Base-by-base conservation (phyloP, 2,888 invertebrate genomes). In the Unio pictorum region DNA sequence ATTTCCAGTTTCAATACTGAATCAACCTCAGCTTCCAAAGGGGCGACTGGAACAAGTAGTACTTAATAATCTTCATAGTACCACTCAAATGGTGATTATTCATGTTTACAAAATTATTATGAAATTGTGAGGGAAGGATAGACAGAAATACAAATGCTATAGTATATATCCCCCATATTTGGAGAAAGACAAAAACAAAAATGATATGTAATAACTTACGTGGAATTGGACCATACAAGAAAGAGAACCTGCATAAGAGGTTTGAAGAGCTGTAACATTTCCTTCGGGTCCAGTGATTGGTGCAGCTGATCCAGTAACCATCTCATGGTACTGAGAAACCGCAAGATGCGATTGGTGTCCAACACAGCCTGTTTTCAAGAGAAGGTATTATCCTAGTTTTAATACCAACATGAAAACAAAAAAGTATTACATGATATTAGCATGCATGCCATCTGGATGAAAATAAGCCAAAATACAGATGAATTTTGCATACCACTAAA, bases 221-320 rank as follows among this genome's bases (percentile, higher is more conserved):
- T 80, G n/a, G 86, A 87, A 72, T 86, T 78, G 60, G 81, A 80
- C 90, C 90, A 90, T 61, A 90, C 85, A 0, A 89, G 84, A 55
- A 85, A 79, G 7, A 90, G 74, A 17, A 85, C 86, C 68, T 88
- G 87, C 81, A 89, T 87, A 61, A 90, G 84, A 7, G 89, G 89
- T 69, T 88, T 84, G 74, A 90, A 88, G 18, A 89, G 76, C 56
- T 78, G 79, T 28, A 89, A 73, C 81, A 89, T 86, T 30, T 81
- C 78, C 23, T 76, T 71, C 0, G 88, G 86, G 55, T 86, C 82
- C 23, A 79, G 72, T 20, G 88, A 84, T 34, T 73, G 69, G 70
- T 89, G 88, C 6, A 90, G 78, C 56, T 85, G 76, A 45, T 83
- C 81, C 67, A 89, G 84, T 84, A 86, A 83, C 59, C 82, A 81